Evolutionary conservation across 2,113 vertebrate species (phyloP).

Genomic region (Pituophis catenifer): DNA sequence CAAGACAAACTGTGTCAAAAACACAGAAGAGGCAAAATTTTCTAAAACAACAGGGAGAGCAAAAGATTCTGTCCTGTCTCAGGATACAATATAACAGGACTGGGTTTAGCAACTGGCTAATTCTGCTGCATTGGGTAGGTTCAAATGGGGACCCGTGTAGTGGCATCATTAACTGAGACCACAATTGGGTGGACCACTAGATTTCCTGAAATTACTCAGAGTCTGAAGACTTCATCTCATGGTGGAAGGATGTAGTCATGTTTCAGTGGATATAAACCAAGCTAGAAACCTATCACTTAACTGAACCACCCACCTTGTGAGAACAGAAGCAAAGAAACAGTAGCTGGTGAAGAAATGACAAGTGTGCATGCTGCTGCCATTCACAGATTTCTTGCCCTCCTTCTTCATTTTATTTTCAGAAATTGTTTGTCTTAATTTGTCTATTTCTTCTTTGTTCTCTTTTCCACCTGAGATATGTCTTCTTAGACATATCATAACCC

Average conservation of each 20-base stretch:
- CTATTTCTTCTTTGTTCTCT: not conserved
- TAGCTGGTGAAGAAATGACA: not conserved
- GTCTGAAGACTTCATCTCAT: not conserved
- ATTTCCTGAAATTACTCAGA: not conserved
- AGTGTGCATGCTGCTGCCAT: not conserved
- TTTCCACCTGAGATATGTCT: not conserved
- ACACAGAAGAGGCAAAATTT: slow-evolving; percentile 3
- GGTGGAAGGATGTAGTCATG: not conserved
- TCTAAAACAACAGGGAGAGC: not conserved
- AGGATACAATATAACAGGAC: not conserved
- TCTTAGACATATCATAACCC: not conserved
- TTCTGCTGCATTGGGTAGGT: not conserved
- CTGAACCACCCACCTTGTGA: not conserved
- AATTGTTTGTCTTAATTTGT: not conserved
- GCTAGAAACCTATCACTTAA: not conserved
- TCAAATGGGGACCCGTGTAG: not conserved
- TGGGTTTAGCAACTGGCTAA: not conserved
- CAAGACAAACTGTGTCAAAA: not conserved
- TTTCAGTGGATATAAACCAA: not conserved
- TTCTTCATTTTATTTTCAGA: not conserved
- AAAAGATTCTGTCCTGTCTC: not conserved
- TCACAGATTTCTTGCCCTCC: not conserved
- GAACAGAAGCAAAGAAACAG: not conserved
- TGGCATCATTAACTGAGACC: not conserved
- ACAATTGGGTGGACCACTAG: not conserved